phyloP scores from a whole-genome alignment of 2,113 vertebrate species.

The Microtus montanus region DNA sequence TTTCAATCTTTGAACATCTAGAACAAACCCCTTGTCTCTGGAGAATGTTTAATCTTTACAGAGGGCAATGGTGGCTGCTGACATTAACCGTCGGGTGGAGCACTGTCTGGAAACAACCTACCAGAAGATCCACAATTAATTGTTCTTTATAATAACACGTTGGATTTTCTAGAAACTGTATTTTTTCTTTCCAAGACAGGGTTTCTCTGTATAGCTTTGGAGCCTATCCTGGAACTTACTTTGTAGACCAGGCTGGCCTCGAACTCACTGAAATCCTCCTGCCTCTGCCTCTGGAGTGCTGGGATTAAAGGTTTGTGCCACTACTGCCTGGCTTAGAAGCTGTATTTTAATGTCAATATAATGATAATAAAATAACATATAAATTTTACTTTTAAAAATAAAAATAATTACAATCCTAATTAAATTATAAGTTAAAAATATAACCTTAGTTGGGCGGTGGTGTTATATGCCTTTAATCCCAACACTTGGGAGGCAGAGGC shows the following conservation, averaged over 20 bases:
- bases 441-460: neutral
- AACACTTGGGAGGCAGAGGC: too few species aligned
- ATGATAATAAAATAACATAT: neutral
- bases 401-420: conserved; percentile 46
- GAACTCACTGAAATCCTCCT: too few species aligned
- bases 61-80: neutral
- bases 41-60: conserved; percentile 1
- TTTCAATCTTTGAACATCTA: conserved; percentile 8
- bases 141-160: neutral
- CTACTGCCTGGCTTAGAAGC: neutral
- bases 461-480: too few species aligned
- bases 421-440: conserved; percentile 41
- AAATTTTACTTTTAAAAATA: neutral
- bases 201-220: too few species aligned
- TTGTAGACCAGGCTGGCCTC: too few species aligned
- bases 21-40: conserved; percentile 22
- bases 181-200: neutral
- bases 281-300: too few species aligned
- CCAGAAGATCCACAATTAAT: conserved; percentile 4
- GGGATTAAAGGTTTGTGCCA: too few species aligned
- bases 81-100: neutral
- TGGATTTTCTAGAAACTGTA: neutral
- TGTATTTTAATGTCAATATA: conserved; percentile 23
- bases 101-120: conserved; percentile 43
- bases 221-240: too few species aligned